A percentile compares a stretch with the other conserved stretches of the same genome.
Conservation (phyloP, 2,888 invertebrate genomes). For the Patella ulyssiponensis region DNA sequence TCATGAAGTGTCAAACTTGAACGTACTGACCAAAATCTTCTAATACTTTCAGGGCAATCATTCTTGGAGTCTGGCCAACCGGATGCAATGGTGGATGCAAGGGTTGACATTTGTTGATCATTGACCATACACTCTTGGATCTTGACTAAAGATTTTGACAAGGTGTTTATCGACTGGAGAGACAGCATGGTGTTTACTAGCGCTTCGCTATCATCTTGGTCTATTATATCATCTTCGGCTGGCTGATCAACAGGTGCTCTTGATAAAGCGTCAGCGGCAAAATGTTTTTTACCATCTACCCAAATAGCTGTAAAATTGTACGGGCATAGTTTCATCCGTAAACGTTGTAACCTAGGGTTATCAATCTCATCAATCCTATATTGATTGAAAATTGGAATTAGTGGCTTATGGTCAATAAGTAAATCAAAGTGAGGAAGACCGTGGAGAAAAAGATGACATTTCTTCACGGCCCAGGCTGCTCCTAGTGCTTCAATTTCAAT, state of each 20-base stretch:
- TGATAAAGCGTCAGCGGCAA: background rate
- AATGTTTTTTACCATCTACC: background rate
- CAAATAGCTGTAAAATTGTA: background rate
- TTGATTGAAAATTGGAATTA: background rate
- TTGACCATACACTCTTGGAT: background rate
- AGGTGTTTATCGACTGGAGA: background rate
- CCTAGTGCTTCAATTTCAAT: background rate
- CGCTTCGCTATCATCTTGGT: background rate
- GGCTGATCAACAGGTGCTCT: background rate
- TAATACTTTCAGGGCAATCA: background rate
- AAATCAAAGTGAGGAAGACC: background rate
- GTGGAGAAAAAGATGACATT: background rate
- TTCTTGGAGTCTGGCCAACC: background rate
- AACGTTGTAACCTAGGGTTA: background rate
- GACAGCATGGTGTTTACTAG: background rate
- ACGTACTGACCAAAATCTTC: background rate
- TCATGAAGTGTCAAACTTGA: background rate
- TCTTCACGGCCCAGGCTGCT: background rate
- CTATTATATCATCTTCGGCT: too few relatives aligned
- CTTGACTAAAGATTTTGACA: background rate
- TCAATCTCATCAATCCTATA: slow-evolving; percentile 1
- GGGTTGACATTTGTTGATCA: background rate
- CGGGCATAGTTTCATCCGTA: background rate
- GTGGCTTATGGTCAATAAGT: background rate
- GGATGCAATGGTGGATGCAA: background rate